Base-by-base conservation (phyloP, 1,140 invertebrate genomes). In the Probaryconus sp. region DNA sequence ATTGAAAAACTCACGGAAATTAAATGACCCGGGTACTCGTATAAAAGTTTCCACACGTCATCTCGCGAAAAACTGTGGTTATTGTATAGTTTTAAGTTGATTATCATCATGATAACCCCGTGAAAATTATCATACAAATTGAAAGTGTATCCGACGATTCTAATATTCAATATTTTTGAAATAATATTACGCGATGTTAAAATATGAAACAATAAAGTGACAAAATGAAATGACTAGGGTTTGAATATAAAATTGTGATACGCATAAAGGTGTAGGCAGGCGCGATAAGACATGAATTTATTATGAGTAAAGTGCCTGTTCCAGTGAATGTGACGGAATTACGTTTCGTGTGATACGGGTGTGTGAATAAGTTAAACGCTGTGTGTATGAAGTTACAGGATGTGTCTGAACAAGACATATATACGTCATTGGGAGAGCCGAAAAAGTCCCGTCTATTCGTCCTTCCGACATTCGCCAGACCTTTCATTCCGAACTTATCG, bases 291-390 rank as follows among this genome's bases (percentile, higher is more conserved):
- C 18, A 33, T 51, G 64, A 51, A 68, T 58, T 51, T 43, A 16
- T 58, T 58, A 58, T 56, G 40, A 40, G 63, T 40, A 43, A 67
- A 56, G 50, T 56, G 50, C n/a, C 63, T 56, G 40, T 65, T 65
- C 48, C 61, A 40, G 31, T 16, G 28, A 68, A 31, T 68, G 35
- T 45, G 53, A 60, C 37, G 45, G 53, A 60, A 60, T 51, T 58
- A 45, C 53, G 47, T 68, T 60, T 43, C 28, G 53, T 42, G 35
- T 67, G 31, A 47, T 14, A 48, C 31, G 51, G 24, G 40, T 53
- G 53, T 58, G 64, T 51, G 53, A 68, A 68, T 68, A 51, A 60
- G 53, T 68, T 45, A 68, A 60, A 60, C 53, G 45, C 10, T n/a
- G 33, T 31, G 42, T 13, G 38, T 43, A 33, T 47, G 38, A 65